These are phyloP conservation scores for Achroia grisella DNA, from an alignment of 1,140 invertebrate genomes.

Conservation along the genomic window DNA sequence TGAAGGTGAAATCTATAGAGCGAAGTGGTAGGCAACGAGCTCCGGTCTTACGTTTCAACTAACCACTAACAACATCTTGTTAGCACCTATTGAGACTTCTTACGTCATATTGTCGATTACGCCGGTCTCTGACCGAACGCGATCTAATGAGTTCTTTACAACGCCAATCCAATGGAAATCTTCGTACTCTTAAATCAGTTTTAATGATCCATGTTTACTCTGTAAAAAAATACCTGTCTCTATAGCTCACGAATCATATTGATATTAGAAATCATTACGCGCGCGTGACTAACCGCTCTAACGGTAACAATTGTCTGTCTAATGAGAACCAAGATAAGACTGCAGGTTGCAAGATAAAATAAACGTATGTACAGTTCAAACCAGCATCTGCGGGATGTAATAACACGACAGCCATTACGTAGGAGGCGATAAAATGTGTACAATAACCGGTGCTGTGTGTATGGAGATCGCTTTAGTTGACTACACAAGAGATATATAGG, in stretches of 20 bases:
- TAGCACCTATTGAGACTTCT: constrained; percentile 49
- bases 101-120: constrained; percentile 41
- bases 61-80: constrained; percentile 42
- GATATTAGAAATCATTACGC: constrained; percentile 42
- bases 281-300: constrained; percentile 32
- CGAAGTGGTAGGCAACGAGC: constrained; percentile 18
- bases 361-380: background rate
- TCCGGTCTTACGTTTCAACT: constrained; percentile 14
- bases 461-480: too few species aligned
- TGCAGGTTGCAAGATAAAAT: constrained; percentile 1
- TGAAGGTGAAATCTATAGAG: constrained; percentile 46
- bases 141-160: constrained; percentile 43
- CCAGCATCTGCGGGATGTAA: background rate
- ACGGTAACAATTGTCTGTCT: constrained; percentile 20
- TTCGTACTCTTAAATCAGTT: constrained; percentile 30
- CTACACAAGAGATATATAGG: background rate
- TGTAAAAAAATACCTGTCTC: constrained; percentile 32
- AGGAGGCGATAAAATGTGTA: constrained; percentile 13
- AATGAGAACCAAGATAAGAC: background rate
- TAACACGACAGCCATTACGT: constrained; percentile 11
- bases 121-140: constrained; percentile 22
- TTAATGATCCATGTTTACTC: constrained; percentile 36
- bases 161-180: constrained; percentile 33
- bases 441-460: constrained; percentile 12
- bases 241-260: constrained; percentile 39